Base-by-base conservation (phyloP, 2,888 invertebrate species). In the Cyclophora punctaria region DNA sequence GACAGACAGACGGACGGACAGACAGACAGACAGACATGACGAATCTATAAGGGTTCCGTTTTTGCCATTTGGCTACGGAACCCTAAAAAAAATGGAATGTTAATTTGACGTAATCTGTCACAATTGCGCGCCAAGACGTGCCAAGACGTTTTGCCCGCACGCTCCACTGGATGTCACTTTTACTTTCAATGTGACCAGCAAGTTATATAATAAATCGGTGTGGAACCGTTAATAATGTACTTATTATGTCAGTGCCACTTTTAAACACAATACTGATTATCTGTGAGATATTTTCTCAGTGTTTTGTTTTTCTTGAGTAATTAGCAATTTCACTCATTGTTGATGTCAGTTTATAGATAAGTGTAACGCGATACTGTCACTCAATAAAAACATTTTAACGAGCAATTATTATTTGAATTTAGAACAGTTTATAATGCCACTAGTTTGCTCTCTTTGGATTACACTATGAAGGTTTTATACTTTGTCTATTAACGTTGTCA, bases 111-210 rank as follows among this genome's bases (percentile, higher is more conserved):
- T 49, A 59, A 59, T 57, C 61, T 67, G 67, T 64, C 65, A 66
- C 64, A 69, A 59, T 63, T 49, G 53, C 60, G 66, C 66, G 64
- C 62, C 64, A 64, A 60, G 50, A 37, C 48, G 51, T 59, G 64
- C 62, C 64, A 64, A 60, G 50, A 37, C 48, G 51, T 59, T 68
- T 71, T 67, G 64, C 64, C 63, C 52, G 57, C 66, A 76, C 80
- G 82, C 69, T 77, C 67, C 66, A 73, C 60, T 75, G 74, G 59
- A 62, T 67, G 63, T 64, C 65, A 67, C 80, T 81, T 74, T 83
- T 83, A 84, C 85, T 84, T 84, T 83, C 78, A 63, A 73, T 64
- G 69, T 73, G 71, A 72, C 73, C 74, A 69, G 73, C 75, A 63
- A 66, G 63, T 84, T 77, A 78, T 62, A 63, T 78, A 75, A 81